Evolutionary conservation across 2,888 invertebrate species (phyloP).

Genomic region (Proisotoma minuta): DNA sequence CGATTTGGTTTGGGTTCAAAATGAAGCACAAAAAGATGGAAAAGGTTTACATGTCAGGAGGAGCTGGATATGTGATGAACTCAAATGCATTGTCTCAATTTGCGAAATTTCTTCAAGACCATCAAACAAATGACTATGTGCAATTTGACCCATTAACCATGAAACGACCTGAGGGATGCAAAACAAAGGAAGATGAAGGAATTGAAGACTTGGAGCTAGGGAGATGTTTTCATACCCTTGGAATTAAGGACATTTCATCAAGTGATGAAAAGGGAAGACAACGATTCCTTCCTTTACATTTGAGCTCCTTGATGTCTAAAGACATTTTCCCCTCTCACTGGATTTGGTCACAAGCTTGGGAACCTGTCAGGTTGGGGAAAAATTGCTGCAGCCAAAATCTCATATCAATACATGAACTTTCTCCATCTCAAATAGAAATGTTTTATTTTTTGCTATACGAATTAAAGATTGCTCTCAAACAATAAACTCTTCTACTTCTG

Average conservation of each 20-base stretch:
- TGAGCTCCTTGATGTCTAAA: conserved; percentile 29
- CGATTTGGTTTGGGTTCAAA: conserved; percentile 45
- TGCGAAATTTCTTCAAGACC: conserved; percentile 3
- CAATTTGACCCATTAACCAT: not conserved
- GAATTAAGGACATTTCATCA: conserved; percentile 28
- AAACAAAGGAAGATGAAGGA: conserved; percentile 24
- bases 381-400: conserved; percentile 38
- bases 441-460: conserved; percentile 33
- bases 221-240: conserved; percentile 39
- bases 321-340: conserved; percentile 39
- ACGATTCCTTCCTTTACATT: conserved; percentile 37
- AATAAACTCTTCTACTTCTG: not conserved
- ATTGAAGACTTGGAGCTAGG: conserved; percentile 45
- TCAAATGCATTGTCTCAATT: conserved; percentile 10
- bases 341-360: conserved; percentile 45
- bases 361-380: conserved; percentile 34
- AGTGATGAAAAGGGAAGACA: conserved; percentile 32
- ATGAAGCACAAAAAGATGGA: conserved; percentile 34
- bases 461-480: conserved; percentile 7
- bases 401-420: conserved; percentile 40
- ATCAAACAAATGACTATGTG: not conserved
- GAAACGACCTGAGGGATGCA: conserved; percentile 20
- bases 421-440: conserved; percentile 31
- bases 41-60: conserved; percentile 46
- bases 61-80: conserved; percentile 44